phyloP scores from a whole-genome alignment of 1,140 invertebrate genomes.

The Vanessa atalanta region DNA sequence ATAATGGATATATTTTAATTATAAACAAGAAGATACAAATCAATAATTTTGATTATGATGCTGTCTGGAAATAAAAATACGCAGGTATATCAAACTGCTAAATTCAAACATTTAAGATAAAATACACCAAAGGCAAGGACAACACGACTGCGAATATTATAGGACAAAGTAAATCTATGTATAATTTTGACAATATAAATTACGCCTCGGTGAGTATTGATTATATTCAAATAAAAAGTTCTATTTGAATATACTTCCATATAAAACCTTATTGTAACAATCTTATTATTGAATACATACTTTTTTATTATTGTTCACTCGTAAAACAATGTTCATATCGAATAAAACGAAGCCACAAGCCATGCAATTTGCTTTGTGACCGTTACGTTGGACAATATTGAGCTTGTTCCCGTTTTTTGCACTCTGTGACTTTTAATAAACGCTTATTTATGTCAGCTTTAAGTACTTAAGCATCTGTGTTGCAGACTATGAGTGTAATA shows the following conservation, averaged over 20 bases:
- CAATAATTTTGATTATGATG: too few species aligned
- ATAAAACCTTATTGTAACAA: not conserved
- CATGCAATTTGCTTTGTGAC: slow-evolving; percentile 24
- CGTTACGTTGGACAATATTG: slow-evolving; percentile 23
- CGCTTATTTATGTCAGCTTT: slow-evolving; percentile 24
- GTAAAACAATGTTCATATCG: not conserved
- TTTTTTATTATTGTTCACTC: slow-evolving; percentile 8
- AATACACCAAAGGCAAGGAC: too few species aligned
- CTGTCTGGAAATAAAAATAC: too few species aligned
- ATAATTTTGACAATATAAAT: too few species aligned
- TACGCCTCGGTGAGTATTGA: too few species aligned
- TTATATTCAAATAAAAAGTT: too few species aligned
- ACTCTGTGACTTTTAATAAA: slow-evolving; percentile 25
- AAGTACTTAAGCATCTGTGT: slow-evolving; percentile 10
- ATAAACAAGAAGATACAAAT: too few species aligned
- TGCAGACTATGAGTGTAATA: not conserved
- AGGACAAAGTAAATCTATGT: too few species aligned
- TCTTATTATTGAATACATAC: not conserved
- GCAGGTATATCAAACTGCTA: too few species aligned
- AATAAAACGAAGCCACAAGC: slow-evolving; percentile 27
- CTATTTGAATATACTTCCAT: not conserved
- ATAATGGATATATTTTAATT: too few species aligned
- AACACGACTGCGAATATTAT: too few species aligned
- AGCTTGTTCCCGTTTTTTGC: slow-evolving; percentile 20
- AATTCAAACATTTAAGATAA: too few species aligned